These are phyloP conservation scores for Calidris pugnax DNA, from an alignment of 2,113 vertebrate genomes.

Conservation along the genomic window DNA sequence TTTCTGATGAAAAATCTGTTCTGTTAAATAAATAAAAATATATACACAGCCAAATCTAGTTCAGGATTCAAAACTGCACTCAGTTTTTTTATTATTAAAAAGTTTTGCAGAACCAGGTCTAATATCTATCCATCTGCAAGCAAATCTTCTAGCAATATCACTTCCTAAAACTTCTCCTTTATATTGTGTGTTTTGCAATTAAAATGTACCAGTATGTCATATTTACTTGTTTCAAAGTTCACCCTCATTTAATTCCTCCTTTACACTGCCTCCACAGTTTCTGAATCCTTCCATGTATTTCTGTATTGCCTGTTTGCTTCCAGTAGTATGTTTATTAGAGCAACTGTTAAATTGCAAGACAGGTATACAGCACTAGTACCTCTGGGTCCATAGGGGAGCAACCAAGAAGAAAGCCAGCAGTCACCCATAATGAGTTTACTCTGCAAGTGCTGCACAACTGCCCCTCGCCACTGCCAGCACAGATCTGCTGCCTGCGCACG, in stretches of 20 bases:
- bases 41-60: background rate
- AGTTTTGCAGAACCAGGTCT: background rate
- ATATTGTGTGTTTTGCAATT: background rate
- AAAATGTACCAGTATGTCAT: background rate
- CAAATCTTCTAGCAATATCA: background rate
- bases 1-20: background rate
- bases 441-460: background rate
- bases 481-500: background rate
- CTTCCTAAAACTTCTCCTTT: background rate
- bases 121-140: background rate
- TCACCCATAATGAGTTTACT: background rate
- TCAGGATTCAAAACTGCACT: background rate
- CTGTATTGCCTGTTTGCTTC: background rate
- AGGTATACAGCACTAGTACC: background rate
- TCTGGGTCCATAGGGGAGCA: background rate
- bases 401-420: background rate
- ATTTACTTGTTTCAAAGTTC: background rate
- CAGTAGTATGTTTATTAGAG: background rate
- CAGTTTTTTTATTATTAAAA: background rate
- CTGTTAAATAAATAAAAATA: background rate
- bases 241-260: background rate
- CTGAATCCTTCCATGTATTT: background rate
- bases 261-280: background rate
- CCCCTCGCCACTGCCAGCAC: background rate
- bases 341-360: background rate